Evolutionary conservation across 2,113 vertebrate species (phyloP).

Genomic region (Myocastor coypus): DNA sequence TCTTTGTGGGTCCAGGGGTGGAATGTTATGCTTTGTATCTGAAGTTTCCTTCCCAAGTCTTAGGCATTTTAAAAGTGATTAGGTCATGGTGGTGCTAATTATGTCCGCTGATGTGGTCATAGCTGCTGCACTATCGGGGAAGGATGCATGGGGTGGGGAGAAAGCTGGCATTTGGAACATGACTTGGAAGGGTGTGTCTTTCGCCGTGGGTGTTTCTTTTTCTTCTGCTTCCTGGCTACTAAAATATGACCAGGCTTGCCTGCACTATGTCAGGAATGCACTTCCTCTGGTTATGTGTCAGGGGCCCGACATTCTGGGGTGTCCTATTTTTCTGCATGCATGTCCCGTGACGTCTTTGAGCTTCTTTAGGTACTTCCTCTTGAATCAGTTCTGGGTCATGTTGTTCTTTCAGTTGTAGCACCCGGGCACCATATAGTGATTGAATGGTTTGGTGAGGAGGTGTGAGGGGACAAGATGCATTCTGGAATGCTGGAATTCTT

Average conservation of each 20-base stretch:
- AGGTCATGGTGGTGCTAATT: neutral
- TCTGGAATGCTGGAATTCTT: neutral
- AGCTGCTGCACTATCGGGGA: neutral
- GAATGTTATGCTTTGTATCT: neutral
- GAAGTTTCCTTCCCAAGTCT: neutral
- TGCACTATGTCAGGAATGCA: neutral
- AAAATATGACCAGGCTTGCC: neutral
- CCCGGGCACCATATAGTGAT: neutral
- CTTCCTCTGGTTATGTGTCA: neutral
- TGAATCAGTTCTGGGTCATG: neutral
- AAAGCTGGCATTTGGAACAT: neutral
- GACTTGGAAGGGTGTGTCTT: neutral
- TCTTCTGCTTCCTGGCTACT: neutral
- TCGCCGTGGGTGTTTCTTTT: neutral
- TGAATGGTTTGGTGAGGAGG: neutral
- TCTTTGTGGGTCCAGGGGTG: neutral
- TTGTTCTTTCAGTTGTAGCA: neutral
- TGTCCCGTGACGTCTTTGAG: neutral
- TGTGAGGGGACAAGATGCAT: neutral
- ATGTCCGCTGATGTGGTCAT: neutral
- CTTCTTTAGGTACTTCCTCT: neutral
- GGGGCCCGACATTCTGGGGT: neutral
- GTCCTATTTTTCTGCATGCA: neutral
- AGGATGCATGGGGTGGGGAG: neutral
- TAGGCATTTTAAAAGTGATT: neutral